Base-by-base conservation (phyloP, 64 coral and sea anemone genomes). In the Dendrophyllia cribrosa region DNA sequence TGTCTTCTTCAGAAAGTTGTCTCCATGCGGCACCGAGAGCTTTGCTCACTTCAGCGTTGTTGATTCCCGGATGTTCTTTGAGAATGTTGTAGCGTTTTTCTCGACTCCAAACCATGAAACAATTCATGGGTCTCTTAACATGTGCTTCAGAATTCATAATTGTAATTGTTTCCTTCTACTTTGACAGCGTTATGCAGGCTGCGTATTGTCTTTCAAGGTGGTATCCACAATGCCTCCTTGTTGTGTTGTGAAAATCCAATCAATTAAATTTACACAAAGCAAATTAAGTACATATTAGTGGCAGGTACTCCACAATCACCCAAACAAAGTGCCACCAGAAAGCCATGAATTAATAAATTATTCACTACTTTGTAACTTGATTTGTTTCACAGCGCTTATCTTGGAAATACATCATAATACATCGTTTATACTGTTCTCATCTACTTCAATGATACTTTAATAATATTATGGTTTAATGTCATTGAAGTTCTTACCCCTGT, bases 71-170 rank as follows among this genome's bases (percentile, higher is more conserved):
- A 53, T 97, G 93, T 21, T 90, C 85, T 45, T 97, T 90, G 0
- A 97, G 69, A 6, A 97, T 97, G 75, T 94, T 78, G 23, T 89
- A 97, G 23, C 95, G 80, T 43, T 94, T 97, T 70, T 97, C 95
- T 11, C 93, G 88, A 26, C 95, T 97, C 95, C 95, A 97, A 15
- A 97, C 95, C 95, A 97, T 97, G 76, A 97, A 97, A 34, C 95
- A 94, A 74, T 97, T 97, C 95, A 97, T 97, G 65, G 95, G 95
- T 69, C 95, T 65, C 74, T 93, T 94, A 15, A 97, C 53, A 22
- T 97, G 95, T 44, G 67, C 58, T 16, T 73, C 9, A 14, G 80
- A 84, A 9, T 68, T 67, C 80, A 84, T 84, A 10, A 9, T 50
- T 75, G 16, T 3, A 50, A 50, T 5, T 14, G 9, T 50, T 50